phyloP scores from a whole-genome alignment of 2,113 vertebrate species.

The Glaucidium brasilianum region DNA sequence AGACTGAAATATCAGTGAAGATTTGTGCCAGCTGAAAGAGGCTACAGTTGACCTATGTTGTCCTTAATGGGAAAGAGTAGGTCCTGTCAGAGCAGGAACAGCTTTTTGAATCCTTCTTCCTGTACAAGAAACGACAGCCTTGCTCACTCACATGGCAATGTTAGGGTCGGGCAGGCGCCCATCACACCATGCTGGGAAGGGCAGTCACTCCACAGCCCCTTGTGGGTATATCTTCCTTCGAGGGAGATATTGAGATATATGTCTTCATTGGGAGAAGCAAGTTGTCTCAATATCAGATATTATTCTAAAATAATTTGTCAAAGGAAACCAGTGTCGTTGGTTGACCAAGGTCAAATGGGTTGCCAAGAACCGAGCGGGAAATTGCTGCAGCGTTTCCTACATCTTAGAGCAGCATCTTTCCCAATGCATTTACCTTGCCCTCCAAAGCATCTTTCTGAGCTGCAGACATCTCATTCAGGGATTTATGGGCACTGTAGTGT shows the following conservation, averaged over 20 bases:
- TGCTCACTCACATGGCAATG: rapidly evolving
- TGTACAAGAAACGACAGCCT: not conserved
- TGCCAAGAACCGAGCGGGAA: rapidly evolving
- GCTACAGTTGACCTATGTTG: rapidly evolving
- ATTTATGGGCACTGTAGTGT: not conserved
- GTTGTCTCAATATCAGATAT: not conserved
- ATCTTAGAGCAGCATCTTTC: not conserved
- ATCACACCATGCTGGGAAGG: rapidly evolving
- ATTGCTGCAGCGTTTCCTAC: rapidly evolving
- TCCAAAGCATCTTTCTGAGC: not conserved
- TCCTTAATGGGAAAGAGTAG: not conserved
- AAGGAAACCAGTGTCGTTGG: rapidly evolving
- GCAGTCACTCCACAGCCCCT: too few relatives aligned
- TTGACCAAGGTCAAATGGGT: not conserved
- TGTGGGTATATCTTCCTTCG: not conserved
- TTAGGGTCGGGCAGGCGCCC: rapidly evolving
- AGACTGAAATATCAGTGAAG: not conserved
- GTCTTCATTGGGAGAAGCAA: not conserved
- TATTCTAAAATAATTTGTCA: not conserved
- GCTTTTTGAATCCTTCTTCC: not conserved
- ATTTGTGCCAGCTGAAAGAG: not conserved
- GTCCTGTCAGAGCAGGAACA: not conserved
- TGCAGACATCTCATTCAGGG: not conserved
- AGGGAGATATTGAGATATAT: too few relatives aligned
- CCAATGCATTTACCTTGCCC: not conserved